Conservation (phyloP, 2,888 invertebrate species). For the Drosophila putrida region DNA sequence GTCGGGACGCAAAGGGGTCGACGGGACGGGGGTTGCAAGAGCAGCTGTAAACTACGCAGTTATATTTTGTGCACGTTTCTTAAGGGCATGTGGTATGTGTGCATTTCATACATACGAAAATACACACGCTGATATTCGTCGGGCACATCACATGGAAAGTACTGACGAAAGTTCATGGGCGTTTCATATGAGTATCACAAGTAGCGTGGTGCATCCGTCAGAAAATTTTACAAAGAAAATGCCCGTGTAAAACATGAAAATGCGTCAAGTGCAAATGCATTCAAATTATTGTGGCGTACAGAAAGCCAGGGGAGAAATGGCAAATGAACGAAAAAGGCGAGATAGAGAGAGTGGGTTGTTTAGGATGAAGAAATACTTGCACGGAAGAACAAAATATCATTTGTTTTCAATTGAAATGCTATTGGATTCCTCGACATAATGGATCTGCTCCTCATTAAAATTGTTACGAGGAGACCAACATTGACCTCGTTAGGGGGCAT, state of each 20-base stretch:
- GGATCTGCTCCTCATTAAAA: conserved; percentile 27
- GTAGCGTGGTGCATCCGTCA: conserved; percentile 45
- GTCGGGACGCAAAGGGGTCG: conserved; percentile 2
- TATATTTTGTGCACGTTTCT: conserved; percentile 58
- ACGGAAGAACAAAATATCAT: background rate
- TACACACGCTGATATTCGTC: conserved; percentile 9
- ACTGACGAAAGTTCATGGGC: conserved; percentile 71
- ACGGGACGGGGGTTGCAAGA: background rate
- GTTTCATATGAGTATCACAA: conserved; percentile 33
- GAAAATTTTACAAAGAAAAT: conserved; percentile 58
- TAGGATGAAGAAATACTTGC: background rate
- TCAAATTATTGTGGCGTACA: conserved; percentile 33
- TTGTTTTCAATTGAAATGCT: conserved; percentile 4
- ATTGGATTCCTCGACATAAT: conserved; percentile 38
- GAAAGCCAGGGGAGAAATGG: background rate
- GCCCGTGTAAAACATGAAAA: conserved; percentile 59
- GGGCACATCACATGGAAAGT: conserved; percentile 56
- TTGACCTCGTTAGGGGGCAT: conserved; percentile 13
- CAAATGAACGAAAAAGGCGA: background rate
- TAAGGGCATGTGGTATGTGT: conserved; percentile 43
- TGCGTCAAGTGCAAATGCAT: conserved; percentile 59
- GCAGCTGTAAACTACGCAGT: conserved; percentile 70
- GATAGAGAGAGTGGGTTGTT: background rate
- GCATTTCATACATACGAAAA: conserved; percentile 8
- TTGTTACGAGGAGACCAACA: conserved; percentile 10